A percentile compares a stretch with the other conserved stretches of the same genome.
phyloP scores from a whole-genome alignment of 1,140 invertebrate genomes.

The Dendroctonus valens region DNA sequence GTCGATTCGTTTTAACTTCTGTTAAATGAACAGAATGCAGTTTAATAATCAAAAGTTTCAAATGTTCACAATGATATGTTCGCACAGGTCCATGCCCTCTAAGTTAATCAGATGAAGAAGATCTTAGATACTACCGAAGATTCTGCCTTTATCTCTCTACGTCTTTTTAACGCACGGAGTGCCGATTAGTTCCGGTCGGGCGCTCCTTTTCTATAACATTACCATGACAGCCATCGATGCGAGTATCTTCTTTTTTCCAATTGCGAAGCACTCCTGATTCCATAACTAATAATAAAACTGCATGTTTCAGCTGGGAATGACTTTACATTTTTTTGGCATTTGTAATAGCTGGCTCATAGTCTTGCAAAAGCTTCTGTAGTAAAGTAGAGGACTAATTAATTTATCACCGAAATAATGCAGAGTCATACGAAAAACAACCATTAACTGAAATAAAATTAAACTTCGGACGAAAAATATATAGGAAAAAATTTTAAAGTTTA shows the following conservation, averaged over 20 bases:
- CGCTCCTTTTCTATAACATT: slow-evolving; percentile 22
- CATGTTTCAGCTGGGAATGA: slow-evolving; percentile 3
- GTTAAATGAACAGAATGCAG: too few species aligned
- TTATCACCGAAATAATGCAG: too few species aligned
- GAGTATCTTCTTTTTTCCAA: slow-evolving; percentile 6
- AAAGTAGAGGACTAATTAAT: too few species aligned
- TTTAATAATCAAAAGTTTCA: too few species aligned
- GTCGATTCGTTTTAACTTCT: too few species aligned
- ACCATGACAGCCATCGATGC: slow-evolving; percentile 32
- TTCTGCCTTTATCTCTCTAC: slow-evolving; percentile 19
- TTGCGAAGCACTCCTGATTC: slow-evolving; percentile 3
- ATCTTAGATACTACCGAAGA: slow-evolving; percentile 25
- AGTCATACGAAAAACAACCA: too few species aligned
- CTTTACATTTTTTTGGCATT: slow-evolving; percentile 1
- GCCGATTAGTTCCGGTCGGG: slow-evolving; percentile 33
- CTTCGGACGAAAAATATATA: too few species aligned
- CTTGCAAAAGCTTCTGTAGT: too few species aligned
- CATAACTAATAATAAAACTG: slow-evolving; percentile 10
- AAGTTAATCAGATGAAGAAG: slow-evolving; percentile 19
- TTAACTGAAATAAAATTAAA: too few species aligned
- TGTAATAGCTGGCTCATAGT: background rate
- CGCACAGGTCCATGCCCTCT: too few species aligned
- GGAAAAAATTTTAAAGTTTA: too few species aligned
- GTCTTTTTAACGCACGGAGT: slow-evolving; percentile 31
- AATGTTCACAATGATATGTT: too few species aligned